These are phyloP conservation scores for Sebastes reedi DNA, from an alignment of 2,797 vertebrate genomes.

Conservation along the genomic window DNA sequence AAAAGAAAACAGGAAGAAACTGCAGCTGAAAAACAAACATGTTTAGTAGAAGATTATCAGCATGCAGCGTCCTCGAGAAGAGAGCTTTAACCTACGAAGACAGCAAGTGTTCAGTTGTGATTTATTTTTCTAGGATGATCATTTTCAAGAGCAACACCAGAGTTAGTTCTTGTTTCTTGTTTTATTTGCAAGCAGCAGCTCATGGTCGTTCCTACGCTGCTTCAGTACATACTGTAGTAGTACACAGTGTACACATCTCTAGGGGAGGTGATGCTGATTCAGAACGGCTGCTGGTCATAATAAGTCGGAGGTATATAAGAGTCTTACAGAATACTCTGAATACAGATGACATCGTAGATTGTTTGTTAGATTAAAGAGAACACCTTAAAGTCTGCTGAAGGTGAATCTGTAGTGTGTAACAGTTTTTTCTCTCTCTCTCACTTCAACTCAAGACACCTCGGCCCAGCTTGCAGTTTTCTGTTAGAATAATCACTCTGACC, in stretches of 20 bases:
- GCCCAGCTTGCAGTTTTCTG: neutral
- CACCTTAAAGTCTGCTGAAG: neutral
- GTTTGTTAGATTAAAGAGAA: neutral
- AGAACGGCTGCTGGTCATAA: neutral
- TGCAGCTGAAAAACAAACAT: conserved; percentile 13
- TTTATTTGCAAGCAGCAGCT: neutral
- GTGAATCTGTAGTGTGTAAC: neutral
- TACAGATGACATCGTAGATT: neutral
- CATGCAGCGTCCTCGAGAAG: neutral
- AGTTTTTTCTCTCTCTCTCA: neutral
- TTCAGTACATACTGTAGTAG: neutral
- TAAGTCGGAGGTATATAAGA: neutral
- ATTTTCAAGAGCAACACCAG: neutral
- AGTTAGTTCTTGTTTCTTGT: neutral
- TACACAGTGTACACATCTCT: neutral
- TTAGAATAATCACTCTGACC: conserved; percentile 35
- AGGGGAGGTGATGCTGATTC: neutral
- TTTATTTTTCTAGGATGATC: neutral
- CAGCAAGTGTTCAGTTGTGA: neutral
- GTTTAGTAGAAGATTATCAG: neutral
- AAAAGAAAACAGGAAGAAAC: neutral
- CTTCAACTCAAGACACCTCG: neutral
- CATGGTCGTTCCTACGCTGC: neutral
- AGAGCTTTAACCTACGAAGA: neutral
- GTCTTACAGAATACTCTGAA: neutral